Evolutionary conservation across 2,888 invertebrate genomes (phyloP), one percentile per base, ranked within the genome.

Genomic region (Hydraecia micacea): DNA sequence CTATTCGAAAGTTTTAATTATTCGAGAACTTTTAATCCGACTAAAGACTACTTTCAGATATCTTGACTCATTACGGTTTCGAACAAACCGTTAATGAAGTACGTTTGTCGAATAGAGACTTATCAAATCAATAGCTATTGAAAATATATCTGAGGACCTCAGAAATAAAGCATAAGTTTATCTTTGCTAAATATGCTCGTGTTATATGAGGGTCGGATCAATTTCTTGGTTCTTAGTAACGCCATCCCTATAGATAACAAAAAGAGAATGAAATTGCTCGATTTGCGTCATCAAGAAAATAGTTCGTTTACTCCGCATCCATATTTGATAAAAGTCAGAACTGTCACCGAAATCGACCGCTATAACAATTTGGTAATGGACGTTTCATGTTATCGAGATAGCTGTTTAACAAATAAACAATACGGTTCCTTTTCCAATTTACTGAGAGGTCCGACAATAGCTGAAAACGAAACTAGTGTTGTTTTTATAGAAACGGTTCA

Each of bases 281-380:
- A 55, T 52, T 39, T 32, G 6, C 46, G 18, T 69, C 36, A 25
- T 28, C 13, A 70, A 49, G 36, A 67, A 60, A 66, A 67, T 46
- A 18, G n/a, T 73, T 49, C n/a, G 25, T 32, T 74, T 49, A 32
- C 21, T 32, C 36, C n/a, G 36, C 9, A 69, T 66, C 63, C 21
- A 49, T 77, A 36, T 55, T 80, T 72, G 49, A 55, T 60, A 55
- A 55, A 75, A 39, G 66, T n/a, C 32, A 21, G 13, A 73, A 65
- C 67, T 65, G 21, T 75, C 67, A 58, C 39, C 28, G 25, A 58
- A 76, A 81, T 69, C n/a, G 63, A 63, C 60, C 42, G 28, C 36
- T 65, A 13, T 49, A 46, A 62, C 65, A 58, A 71, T 83, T 82
- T 65, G 21, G 46, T 83, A 83, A 83, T 83, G 79, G 79, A 79